Conservation (phyloP, 2,797 vertebrate genomes). For the Xenopus petersii region DNA sequence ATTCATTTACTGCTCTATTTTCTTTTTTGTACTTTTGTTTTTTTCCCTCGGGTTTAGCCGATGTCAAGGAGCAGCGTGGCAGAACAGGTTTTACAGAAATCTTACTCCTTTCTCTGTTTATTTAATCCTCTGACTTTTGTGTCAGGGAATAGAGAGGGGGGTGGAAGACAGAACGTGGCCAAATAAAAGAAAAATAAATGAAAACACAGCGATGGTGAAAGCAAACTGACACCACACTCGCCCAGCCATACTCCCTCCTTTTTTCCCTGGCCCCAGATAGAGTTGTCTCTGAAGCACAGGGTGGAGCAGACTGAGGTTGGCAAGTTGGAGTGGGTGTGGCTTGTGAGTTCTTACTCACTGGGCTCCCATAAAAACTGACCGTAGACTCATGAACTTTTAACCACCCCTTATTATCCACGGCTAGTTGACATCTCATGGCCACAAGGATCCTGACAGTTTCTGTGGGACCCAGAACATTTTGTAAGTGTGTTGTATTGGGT, state of each 20-base stretch:
- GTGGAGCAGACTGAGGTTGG: conserved; percentile 35
- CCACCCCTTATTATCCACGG: no score
- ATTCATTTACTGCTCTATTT: no score
- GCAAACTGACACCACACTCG: not conserved
- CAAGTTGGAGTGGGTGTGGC: conserved; percentile 48
- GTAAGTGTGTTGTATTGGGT: no score
- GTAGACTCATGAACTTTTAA: no score
- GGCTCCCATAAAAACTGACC: no score
- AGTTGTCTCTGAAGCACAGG: not conserved
- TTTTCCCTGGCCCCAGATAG: not conserved
- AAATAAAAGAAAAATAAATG: conserved; percentile 39
- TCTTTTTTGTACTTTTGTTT: not conserved
- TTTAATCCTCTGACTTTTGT: conserved; percentile 16
- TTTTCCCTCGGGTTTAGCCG: not conserved
- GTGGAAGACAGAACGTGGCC: conserved; percentile 42
- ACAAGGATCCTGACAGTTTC: no score
- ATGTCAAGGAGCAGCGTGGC: not conserved
- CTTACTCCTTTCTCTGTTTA: conserved; percentile 55
- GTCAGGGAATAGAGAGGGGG: conserved; percentile 50
- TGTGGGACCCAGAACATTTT: no score
- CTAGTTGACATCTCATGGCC: no score
- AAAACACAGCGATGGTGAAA: conserved; percentile 6
- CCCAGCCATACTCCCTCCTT: not conserved
- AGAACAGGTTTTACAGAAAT: conserved; percentile 71
- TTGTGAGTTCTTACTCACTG: no score